Conservation (phyloP, 2,113 vertebrate genomes). For the Procavia capensis region DNA sequence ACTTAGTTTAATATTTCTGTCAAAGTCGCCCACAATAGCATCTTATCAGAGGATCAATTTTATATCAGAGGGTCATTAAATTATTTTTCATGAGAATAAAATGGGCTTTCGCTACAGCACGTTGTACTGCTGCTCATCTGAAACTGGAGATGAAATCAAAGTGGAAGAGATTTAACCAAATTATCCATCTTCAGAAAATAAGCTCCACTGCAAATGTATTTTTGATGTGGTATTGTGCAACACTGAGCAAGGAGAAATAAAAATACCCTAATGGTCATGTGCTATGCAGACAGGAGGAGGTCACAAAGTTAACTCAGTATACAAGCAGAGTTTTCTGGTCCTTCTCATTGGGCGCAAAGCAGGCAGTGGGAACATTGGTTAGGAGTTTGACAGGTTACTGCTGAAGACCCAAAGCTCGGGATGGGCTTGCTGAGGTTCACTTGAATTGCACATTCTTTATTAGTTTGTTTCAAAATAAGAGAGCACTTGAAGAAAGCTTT, state of each 20-base stretch:
- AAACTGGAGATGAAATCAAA: conserved; percentile 76
- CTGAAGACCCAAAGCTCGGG: neutral
- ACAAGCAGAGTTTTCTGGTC: neutral
- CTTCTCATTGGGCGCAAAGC: neutral
- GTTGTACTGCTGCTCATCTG: conserved; percentile 75
- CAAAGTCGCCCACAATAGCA: conserved; percentile 65
- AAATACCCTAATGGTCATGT: conserved; percentile 64
- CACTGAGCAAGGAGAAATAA: conserved; percentile 61
- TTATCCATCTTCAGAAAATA: conserved; percentile 81
- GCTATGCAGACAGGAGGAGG: conserved; percentile 19
- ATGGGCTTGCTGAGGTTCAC: neutral
- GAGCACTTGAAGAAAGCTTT: neutral
- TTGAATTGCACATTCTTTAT: neutral
- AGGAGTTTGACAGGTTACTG: neutral
- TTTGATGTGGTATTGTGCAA: conserved; percentile 77
- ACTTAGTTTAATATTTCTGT: conserved; percentile 57
- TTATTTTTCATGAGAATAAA: conserved; percentile 85
- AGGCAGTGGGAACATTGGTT: rapidly evolving
- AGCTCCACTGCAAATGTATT: conserved; percentile 77
- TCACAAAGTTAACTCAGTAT: conserved; percentile 35
- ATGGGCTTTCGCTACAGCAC: conserved; percentile 81
- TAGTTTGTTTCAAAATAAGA: neutral
- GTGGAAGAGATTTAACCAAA: conserved; percentile 85
- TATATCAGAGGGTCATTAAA: conserved; percentile 81
- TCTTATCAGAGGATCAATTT: conserved; percentile 83